Evolutionary conservation across 2,113 vertebrate genomes (phyloP), one percentile per base, ranked within the genome.

Genomic region (Baryphthengus martii): DNA sequence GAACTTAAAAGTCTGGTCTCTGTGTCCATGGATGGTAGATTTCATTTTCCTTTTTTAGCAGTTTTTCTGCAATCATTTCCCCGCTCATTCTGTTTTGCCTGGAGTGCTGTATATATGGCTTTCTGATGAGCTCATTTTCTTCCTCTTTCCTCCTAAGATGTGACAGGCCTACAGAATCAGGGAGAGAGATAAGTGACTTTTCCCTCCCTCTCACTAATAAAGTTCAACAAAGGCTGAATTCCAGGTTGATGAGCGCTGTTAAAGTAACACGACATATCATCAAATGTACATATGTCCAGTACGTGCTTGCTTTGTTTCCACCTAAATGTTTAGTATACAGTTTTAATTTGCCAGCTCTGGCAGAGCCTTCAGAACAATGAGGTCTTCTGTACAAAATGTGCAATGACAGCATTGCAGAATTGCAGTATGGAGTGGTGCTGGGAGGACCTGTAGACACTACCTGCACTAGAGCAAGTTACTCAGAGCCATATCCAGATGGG

Each of bases 391-490:
- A n/a, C 16, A 2, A 31, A 31, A 3, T 6, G 3, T 19, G 24
- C n/a, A 29, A 44, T 11, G 37, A 31, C 26, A 23, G 20, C 29
- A 40, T 20, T 35, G 35, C 7, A 44, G 37, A 58, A 77, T 31
- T 2, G 1, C 13, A 8, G 33, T 13, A 7, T n/a, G 42, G 13
- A n/a, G n/a, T 44, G 40, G 50, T 0, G 3, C 42, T 75, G 55
- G 37, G 39, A 53, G 29, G 16, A 58, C n/a, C 24, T 40, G 33
- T 52, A 52, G 50, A 52, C 47, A 47, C 47, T 47, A 47, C 47
- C 47, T 47, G 20, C 47, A 47, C 37, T 15, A 21, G 2, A 73
- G 15, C 55, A 82, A 5, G 13, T 65, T 71, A 11, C 56, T 92
- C 19, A 58, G 42, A 88, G 17, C 9, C 11, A 8, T n/a, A 9